Evolutionary conservation across 2,113 vertebrate genomes (phyloP).

Genomic region (Rhineura floridana): DNA sequence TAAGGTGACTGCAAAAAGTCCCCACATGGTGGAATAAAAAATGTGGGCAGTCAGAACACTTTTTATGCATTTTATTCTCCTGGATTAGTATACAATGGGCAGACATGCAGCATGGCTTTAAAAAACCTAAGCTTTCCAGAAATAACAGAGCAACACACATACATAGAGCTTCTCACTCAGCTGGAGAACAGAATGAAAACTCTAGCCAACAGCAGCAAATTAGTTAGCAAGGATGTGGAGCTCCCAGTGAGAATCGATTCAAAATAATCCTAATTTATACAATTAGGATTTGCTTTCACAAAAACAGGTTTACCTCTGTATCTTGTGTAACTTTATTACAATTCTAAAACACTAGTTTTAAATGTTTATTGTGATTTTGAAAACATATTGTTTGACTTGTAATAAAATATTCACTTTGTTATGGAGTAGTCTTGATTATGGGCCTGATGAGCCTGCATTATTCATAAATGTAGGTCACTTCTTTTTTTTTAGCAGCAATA

Average conservation of each 20-base stretch:
- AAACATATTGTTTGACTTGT: conserved; percentile 67
- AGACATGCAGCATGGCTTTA: background rate
- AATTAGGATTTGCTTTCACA: background rate
- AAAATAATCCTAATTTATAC: conserved; percentile 16
- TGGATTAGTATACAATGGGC: background rate
- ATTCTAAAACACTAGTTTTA: conserved; percentile 49
- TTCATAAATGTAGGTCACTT: conserved; percentile 35
- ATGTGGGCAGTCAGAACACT: background rate
- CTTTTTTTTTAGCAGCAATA: conserved; percentile 34
- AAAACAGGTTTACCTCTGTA: conserved; percentile 34
- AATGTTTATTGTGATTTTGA: conserved; percentile 57
- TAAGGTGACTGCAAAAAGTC: background rate
- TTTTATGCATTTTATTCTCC: background rate
- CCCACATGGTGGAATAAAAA: background rate
- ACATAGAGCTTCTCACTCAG: background rate
- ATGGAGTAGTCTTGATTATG: conserved; percentile 59
- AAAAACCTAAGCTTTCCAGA: background rate
- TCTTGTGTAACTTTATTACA: conserved; percentile 34
- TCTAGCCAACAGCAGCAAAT: conserved; percentile 6
- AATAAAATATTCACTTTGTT: conserved; percentile 66
- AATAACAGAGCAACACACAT: background rate
- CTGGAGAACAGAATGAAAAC: background rate
- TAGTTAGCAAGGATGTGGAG: background rate
- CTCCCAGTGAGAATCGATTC: background rate
- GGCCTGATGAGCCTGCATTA: conserved; percentile 55